Conservation (phyloP, 2,888 invertebrate genomes). For the Tachina fera region DNA sequence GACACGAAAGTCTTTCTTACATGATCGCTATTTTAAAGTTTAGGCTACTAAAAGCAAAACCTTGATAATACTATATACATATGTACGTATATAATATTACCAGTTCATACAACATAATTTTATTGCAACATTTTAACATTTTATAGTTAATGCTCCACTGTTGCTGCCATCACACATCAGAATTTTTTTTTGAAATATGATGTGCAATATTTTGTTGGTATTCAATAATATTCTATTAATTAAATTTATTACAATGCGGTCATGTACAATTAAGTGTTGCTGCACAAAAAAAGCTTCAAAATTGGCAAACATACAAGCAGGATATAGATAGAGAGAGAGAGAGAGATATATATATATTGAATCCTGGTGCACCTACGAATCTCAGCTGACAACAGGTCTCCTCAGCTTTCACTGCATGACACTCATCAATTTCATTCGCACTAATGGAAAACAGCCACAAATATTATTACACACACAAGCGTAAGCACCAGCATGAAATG, state of each 20-base stretch:
- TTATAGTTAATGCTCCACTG: background rate
- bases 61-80: too few relatives aligned
- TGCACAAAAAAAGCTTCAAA: constrained; percentile 6
- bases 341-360: background rate
- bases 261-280: constrained; percentile 66
- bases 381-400: constrained; percentile 11
- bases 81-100: background rate
- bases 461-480: constrained; percentile 46
- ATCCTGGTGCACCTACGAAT: constrained; percentile 23
- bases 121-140: background rate
- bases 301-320: background rate
- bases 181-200: constrained; percentile 5
- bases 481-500: background rate
- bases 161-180: background rate
- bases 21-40: too few relatives aligned
- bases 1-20: too few relatives aligned
- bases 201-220: constrained; percentile 30
- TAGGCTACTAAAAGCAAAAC: too few relatives aligned
- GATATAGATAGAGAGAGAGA: background rate
- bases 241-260: constrained; percentile 73
- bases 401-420: constrained; percentile 7
- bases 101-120: background rate
- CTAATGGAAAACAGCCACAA: constrained; percentile 65
- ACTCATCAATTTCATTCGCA: constrained; percentile 25
- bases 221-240: constrained; percentile 71